Evolutionary conservation across 2,113 vertebrate genomes (phyloP), one percentile per base, ranked within the genome.

Genomic region (Dryoscopus gambensis): DNA sequence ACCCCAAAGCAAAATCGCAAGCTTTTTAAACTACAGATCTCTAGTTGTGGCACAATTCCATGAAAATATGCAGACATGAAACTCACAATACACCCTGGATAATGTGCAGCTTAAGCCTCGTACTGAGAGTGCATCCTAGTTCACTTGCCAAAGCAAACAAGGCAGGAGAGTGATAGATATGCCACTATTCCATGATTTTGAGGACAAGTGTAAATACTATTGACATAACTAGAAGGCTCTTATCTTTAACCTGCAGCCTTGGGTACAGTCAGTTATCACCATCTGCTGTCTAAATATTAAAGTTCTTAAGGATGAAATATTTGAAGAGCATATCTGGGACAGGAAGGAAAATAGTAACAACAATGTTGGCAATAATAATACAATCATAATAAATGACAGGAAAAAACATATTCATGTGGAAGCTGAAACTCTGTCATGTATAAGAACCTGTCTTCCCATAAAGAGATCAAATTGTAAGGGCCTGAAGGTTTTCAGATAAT

Each of bases 401-500:
- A 91, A 74, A 87, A 94, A 95, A 93, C 39, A 30, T 25, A 35
- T 47, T 91, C 35, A 63, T 88, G 60, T 68, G 87, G 79, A 75
- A 93, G 62, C n/a, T 94, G 69, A 82, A 82, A 62, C 35, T 95
- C 81, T 82, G 23, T 14, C 33, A 17, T 57, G 40, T 56, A 53
- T 62, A 79, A 75, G 49, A 88, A 68, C 39, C 33, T 89, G 33
- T 95, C 59, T 86, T 70, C 37, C n/a, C 37, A 39, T 88, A 95
- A 94, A 71, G 56, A 96, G 53, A 93, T 59, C 14, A 89, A 94
- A 95, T 87, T 93, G 60, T 86, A 75, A 94, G 22, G 35, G 23
- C 20, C 89, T 70, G 77, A 59, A 86, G 69, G 87, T 96, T 97
- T 97, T 87, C 70, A 85, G 80, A 89, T 87, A 86, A 81, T 69